Evolutionary conservation across 2,113 vertebrate genomes (phyloP), one percentile per base, ranked within the genome.

Genomic region (Muntiacus muntjak): DNA sequence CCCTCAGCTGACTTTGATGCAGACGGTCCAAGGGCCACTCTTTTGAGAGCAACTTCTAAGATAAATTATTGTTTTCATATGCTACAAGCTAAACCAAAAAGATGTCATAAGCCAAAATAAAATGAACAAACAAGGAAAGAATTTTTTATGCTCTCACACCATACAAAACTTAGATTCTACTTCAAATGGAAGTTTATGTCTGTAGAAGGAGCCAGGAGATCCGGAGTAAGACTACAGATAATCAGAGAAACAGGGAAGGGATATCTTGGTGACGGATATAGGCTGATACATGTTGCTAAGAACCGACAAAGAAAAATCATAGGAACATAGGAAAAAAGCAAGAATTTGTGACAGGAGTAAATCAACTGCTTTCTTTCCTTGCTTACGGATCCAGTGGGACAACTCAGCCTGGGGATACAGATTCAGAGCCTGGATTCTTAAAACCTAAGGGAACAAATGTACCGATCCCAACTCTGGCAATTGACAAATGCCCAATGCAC

Each of bases 311-410:
- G n/a, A 26, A 74, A 47, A 52, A 58, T 7, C 47, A 67, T 6
- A 26, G 26, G 45, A 45, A 58, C n/a, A 45, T 2, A 36, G 10
- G 36, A 45, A 58, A 25, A 19, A 58, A 26, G 3, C 14, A 47
- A 12, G 4, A 8, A 23, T 17, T 17, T 86, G 8, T 60, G 54
- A n/a, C 10, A 82, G 12, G 28, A 87, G 28, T 36, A 17, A 50
- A 50, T 55, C 26, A 17, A 40, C 3, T 13, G 11, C 6, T 94
- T 58, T 15, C 13, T 30, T 2, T 85, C 33, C 2, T 67, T 45
- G 33, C 5, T 25, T 7, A 6, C 43, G 0, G 6, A 2, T 30
- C 2, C 3, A 25, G 3, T 62, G 55, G 7, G 12, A 55, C 6
- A 64, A 10, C 15, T 79, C 30, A 85, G 15, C 25, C 9, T 47